Evolutionary conservation across 2,888 invertebrate genomes (phyloP), one percentile per base, ranked within the genome.

Genomic region (Heterodera filipjevi): DNA sequence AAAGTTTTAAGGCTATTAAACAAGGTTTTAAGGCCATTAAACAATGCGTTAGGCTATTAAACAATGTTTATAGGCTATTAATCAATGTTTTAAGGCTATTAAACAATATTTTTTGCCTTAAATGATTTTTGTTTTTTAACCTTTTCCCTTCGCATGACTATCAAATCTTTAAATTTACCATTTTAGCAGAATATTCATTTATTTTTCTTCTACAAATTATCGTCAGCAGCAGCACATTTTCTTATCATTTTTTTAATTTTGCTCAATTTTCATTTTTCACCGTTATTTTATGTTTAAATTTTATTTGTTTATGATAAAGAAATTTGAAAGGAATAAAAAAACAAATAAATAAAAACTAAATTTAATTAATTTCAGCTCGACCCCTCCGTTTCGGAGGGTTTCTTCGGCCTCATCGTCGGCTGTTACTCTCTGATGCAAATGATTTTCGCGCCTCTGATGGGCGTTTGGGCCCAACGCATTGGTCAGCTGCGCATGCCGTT

Each of bases 321-420:
- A 12, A 64, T 27, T 30, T 10, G 1, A 46, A 71, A 6, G 12
- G 19, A n/a, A 14, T 1, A 19, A 71, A 49, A 71, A 72, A 19
- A 33, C 30, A 35, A 72, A 72, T 72, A 22, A 39, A 14, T 72
- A 53, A 19, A 35, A 33, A 72, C 8, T 6, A 32, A 30, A 53
- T 72, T 72, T 14, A 5, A 6, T 39, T 12, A 39, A 10, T n/a
- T 49, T 33, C 33, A 83, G 83, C 53, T 84, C n/a, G 84, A 84
- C 64, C n/a, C 73, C 5, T 22, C 68, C 10, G 73, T 78, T 14
- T 76, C 77, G n/a, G 78, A 78, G 35, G 46, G 74, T 30, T 81
- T 82, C 78, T 84, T 81, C 76, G 82, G 84, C 3, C 30, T 83
- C 44, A 78, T 83, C 32, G 77, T 77, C 46, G 82, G 78, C 10